Conservation (phyloP, 2,888 invertebrate species). For the Volucella zonaria region DNA sequence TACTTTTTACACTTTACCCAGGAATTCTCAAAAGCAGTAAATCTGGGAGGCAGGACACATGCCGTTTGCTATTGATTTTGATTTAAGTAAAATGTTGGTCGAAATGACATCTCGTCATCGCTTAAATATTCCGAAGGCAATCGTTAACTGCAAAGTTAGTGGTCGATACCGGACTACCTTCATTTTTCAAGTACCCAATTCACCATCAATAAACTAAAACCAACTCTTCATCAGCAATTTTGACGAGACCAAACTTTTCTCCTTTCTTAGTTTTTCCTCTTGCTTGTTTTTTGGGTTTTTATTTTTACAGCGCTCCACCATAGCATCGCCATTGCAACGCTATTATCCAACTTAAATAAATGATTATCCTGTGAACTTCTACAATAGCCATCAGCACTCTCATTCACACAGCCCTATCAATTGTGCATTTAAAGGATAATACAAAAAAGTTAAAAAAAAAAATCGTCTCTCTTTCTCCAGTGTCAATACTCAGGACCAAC, state of each 20-base stretch:
- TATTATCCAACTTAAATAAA: constrained; percentile 71
- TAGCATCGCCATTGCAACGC: constrained; percentile 55
- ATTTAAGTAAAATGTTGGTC: too few species aligned
- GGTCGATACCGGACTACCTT: not conserved
- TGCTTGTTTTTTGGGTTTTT: not conserved
- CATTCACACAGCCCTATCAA: constrained; percentile 52
- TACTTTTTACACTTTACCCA: too few species aligned
- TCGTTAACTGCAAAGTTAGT: too few species aligned
- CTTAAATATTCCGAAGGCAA: too few species aligned
- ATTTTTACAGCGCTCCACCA: constrained; percentile 22
- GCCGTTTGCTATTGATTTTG: too few species aligned
- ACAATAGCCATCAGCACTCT: constrained; percentile 54
- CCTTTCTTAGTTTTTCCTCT: not conserved
- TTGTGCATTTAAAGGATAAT: constrained; percentile 53
- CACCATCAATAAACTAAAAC: constrained; percentile 12
- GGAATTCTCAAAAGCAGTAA: too few species aligned
- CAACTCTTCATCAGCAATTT: not conserved
- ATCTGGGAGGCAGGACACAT: too few species aligned
- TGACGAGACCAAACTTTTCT: constrained; percentile 16
- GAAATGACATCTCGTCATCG: too few species aligned
- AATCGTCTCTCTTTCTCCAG: not conserved
- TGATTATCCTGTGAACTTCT: constrained; percentile 68
- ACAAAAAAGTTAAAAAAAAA: constrained; percentile 23
- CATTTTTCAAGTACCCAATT: constrained; percentile 6
- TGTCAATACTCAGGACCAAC: constrained; percentile 34